Percentiles rank a stretch among this genome's conserved stretches.
These are phyloP conservation scores for Ectropis grisescens DNA, from an alignment of 1,140 invertebrate species.

Conservation along the genomic window DNA sequence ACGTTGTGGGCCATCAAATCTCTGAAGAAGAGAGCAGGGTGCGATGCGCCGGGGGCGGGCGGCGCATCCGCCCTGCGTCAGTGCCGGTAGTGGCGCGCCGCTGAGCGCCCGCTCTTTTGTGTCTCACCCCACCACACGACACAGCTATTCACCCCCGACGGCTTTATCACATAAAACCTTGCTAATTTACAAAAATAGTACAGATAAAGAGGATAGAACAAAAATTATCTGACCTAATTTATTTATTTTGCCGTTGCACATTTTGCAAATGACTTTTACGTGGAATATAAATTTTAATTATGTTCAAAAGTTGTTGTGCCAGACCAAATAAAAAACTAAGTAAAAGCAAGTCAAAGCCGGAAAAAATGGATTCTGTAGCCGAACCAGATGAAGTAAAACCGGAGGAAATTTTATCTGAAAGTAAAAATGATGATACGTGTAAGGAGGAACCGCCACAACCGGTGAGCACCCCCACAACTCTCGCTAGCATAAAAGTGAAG, in stretches of 20 bases:
- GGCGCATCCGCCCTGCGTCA: constrained; percentile 67
- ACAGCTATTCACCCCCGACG: too few species aligned
- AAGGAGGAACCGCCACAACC: too few species aligned
- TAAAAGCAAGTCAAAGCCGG: constrained; percentile 55
- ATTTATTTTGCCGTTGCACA: too few species aligned
- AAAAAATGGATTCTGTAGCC: constrained; percentile 33
- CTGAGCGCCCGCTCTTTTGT: constrained; percentile 45
- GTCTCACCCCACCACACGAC: not conserved
- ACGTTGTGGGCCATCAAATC: constrained; percentile 18
- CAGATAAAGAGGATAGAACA: too few species aligned
- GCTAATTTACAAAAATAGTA: too few species aligned
- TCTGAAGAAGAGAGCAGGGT: constrained; percentile 26
- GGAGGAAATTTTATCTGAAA: constrained; percentile 12
- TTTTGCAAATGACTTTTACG: too few species aligned
- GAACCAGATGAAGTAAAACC: constrained; percentile 9
- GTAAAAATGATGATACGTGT: constrained; percentile 1
- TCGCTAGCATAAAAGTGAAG: too few species aligned
- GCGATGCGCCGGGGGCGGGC: constrained; percentile 50
- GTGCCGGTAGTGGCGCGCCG: constrained; percentile 60
- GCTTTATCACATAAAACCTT: too few species aligned
- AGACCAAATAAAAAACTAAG: constrained; percentile 61
- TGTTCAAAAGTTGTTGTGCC: constrained; percentile 70
- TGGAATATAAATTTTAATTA: too few species aligned
- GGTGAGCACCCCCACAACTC: too few species aligned
- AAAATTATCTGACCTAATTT: too few species aligned